A percentile compares a stretch with the other conserved stretches of the same genome.
phyloP scores from a whole-genome alignment of 2,888 invertebrate species.

The Dicranocentrus wangi region DNA sequence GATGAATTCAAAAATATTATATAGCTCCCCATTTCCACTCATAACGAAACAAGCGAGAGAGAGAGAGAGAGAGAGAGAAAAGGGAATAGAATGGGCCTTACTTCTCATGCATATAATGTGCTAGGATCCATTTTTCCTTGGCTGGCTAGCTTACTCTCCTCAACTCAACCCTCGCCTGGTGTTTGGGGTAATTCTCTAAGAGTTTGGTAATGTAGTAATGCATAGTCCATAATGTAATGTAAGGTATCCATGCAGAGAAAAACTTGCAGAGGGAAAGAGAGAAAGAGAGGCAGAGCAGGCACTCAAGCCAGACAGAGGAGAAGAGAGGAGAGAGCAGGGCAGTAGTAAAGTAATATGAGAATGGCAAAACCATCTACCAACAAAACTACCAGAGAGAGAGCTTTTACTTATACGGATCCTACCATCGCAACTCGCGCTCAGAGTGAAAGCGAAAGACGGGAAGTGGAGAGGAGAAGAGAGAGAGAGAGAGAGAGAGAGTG shows the following conservation, averaged over 20 bases:
- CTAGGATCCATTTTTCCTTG: slow-evolving; percentile 54
- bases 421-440: slow-evolving; percentile 34
- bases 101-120: slow-evolving; percentile 57
- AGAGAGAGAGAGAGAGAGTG: slow-evolving; percentile 57
- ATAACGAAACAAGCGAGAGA: slow-evolving; percentile 35
- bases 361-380: slow-evolving; percentile 7
- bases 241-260: slow-evolving; percentile 41
- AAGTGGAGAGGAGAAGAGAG: slow-evolving; percentile 42
- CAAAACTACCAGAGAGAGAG: slow-evolving; percentile 30
- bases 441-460: slow-evolving; percentile 37
- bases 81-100: slow-evolving; percentile 47
- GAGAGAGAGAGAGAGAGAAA: slow-evolving; percentile 16
- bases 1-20: slow-evolving; percentile 56
- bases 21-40: slow-evolving; percentile 42
- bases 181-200: slow-evolving; percentile 56
- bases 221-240: slow-evolving; percentile 37
- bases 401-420: slow-evolving; percentile 17
- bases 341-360: slow-evolving; percentile 16
- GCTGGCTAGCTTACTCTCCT: slow-evolving; percentile 44
- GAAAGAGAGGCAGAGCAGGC: slow-evolving; percentile 26
- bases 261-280: background rate
- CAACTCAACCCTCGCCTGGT: slow-evolving; percentile 34
- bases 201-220: slow-evolving; percentile 47
- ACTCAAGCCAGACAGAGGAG: slow-evolving; percentile 22
- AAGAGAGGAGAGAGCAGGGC: no score